Conservation (phyloP, 2,797 vertebrate species). For the Tokudaia tokunoshimensis region DNA sequence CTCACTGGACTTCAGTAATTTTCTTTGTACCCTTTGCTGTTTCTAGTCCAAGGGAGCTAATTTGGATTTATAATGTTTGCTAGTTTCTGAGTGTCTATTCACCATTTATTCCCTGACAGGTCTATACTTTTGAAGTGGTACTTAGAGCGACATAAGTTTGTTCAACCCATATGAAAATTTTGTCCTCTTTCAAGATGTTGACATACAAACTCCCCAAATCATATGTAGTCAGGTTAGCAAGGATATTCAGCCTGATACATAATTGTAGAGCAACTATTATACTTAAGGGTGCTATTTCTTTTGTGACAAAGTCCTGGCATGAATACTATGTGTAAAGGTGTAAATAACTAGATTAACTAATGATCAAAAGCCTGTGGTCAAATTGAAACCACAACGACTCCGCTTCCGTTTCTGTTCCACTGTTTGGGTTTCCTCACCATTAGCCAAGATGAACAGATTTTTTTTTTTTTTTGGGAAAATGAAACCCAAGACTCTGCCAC, state of each 20-base stretch:
- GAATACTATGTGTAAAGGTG: neutral
- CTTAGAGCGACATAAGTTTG: constrained; percentile 11
- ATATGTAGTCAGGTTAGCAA: neutral
- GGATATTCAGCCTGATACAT: neutral
- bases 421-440: too few relatives aligned
- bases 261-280: neutral
- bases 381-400: too few relatives aligned
- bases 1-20: neutral
- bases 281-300: neutral
- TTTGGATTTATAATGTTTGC: neutral
- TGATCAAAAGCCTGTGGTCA: neutral
- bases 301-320: neutral
- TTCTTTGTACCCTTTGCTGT: neutral
- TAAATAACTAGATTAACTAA: constrained; percentile 1
- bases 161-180: neutral
- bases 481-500: too few relatives aligned
- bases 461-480: too few relatives aligned
- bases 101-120: neutral
- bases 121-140: neutral
- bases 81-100: neutral
- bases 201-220: neutral
- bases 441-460: too few relatives aligned
- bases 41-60: neutral
- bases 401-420: too few relatives aligned
- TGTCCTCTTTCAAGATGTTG: constrained; percentile 23